Conservation (phyloP, 1,140 invertebrate species). For the Danaus plexippus region DNA sequence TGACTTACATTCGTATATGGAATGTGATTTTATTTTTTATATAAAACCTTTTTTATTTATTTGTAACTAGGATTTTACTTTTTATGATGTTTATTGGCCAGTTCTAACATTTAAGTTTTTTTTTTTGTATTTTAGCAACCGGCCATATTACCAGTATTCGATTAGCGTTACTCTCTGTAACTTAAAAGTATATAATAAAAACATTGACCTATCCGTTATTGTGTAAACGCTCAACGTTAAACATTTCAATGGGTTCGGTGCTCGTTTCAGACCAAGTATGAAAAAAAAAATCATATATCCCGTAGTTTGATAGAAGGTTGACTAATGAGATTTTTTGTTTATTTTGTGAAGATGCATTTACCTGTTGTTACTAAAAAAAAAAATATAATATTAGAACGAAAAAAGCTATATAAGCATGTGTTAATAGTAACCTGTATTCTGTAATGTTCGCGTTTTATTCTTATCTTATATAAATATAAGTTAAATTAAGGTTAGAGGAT, state of each 20-base stretch:
- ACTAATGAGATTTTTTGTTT: constrained; percentile 36
- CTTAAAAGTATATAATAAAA: no score
- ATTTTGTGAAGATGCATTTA: constrained; percentile 51
- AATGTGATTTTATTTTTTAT: no score
- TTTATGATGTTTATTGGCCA: no score
- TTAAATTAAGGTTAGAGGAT: constrained; percentile 29
- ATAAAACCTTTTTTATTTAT: no score
- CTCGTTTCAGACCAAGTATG: constrained; percentile 20
- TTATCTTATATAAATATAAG: constrained; percentile 9
- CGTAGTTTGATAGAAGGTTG: constrained; percentile 28
- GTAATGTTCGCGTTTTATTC: not conserved
- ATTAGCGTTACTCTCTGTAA: no score
- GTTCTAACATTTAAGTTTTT: no score
- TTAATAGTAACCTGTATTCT: no score
- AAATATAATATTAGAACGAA: constrained; percentile 6
- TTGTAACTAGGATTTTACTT: no score
- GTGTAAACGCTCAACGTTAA: constrained; percentile 18
- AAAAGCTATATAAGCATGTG: no score
- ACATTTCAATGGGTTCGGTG: constrained; percentile 16
- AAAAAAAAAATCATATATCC: constrained; percentile 12
- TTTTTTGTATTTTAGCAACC: no score
- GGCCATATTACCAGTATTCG: no score
- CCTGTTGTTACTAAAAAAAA: constrained; percentile 31
- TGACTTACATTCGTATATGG: no score
- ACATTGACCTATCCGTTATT: constrained; percentile 7